phyloP scores from a whole-genome alignment of 2,888 invertebrate species.

The Eulithis testata region DNA sequence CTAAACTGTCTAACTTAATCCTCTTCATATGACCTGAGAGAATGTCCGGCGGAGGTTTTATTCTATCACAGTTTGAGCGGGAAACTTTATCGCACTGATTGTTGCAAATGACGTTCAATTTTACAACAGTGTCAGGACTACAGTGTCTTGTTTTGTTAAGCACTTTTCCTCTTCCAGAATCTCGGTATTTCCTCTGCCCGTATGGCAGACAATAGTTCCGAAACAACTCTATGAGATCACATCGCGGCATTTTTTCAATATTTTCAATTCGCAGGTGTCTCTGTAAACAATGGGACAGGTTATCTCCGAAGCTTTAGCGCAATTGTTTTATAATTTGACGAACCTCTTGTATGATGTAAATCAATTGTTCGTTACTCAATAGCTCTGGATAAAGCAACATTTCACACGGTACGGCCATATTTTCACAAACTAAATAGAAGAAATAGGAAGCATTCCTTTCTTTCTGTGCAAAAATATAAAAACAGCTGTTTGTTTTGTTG shows the following conservation, averaged over 20 bases:
- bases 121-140: constrained; percentile 56
- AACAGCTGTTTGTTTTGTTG: too few relatives aligned
- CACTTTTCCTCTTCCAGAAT: constrained; percentile 70
- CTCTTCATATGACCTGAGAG: constrained; percentile 70
- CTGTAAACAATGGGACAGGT: constrained; percentile 55
- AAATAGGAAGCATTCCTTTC: not conserved
- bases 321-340: constrained; percentile 5
- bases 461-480: not conserved
- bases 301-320: constrained; percentile 23
- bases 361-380: constrained; percentile 70
- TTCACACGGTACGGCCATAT: constrained; percentile 70
- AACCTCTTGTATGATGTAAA: constrained; percentile 73
- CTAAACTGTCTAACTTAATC: constrained; percentile 65
- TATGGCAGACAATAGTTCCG: constrained; percentile 77
- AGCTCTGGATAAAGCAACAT: constrained; percentile 78
- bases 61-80: constrained; percentile 52
- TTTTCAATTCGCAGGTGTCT: constrained; percentile 67
- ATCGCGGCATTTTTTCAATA: constrained; percentile 61
- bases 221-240: constrained; percentile 71
- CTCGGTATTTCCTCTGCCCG: constrained; percentile 74
- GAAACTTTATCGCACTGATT: constrained; percentile 45
- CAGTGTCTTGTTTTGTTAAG: constrained; percentile 65
- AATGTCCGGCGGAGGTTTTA: constrained; percentile 71
- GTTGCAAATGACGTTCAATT: constrained; percentile 44
- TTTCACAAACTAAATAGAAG: constrained; percentile 24